Conservation (phyloP, 2,888 invertebrate species). For the Acholoe squamosa region DNA sequence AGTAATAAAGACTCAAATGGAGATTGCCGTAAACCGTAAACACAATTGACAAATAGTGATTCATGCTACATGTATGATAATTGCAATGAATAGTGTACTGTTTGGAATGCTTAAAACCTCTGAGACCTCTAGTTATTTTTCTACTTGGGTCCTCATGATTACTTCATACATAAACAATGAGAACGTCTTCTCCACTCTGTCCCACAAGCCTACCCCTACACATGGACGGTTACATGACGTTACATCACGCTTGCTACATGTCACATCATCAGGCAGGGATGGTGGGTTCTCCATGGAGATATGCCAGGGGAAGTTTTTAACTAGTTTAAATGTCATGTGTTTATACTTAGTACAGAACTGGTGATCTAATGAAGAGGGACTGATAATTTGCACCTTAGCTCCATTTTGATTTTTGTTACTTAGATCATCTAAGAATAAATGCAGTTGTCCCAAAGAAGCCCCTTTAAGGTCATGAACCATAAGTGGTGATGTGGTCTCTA, state of each 20-base stretch:
- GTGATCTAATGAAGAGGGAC: slow-evolving; percentile 9
- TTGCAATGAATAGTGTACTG: too few relatives aligned
- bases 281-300: slow-evolving; percentile 45
- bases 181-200: slow-evolving; percentile 11
- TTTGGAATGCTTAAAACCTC: too few relatives aligned
- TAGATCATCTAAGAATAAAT: not conserved
- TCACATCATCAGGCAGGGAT: not conserved
- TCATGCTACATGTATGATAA: too few relatives aligned
- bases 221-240: slow-evolving; percentile 11
- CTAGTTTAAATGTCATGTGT: slow-evolving; percentile 13
- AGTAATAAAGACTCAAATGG: too few relatives aligned
- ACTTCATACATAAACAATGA: slow-evolving; percentile 48
- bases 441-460: not conserved
- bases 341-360: not conserved
- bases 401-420: not conserved
- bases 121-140: too few relatives aligned
- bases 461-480: slow-evolving; percentile 52
- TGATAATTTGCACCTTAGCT: not conserved
- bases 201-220: not conserved
- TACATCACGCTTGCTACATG: not conserved
- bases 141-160: too few relatives aligned
- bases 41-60: too few relatives aligned
- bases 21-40: too few relatives aligned
- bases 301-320: slow-evolving; percentile 15
- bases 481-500: not conserved